phyloP scores from a whole-genome alignment of 2,888 invertebrate species.

The Pyralis farinalis region DNA sequence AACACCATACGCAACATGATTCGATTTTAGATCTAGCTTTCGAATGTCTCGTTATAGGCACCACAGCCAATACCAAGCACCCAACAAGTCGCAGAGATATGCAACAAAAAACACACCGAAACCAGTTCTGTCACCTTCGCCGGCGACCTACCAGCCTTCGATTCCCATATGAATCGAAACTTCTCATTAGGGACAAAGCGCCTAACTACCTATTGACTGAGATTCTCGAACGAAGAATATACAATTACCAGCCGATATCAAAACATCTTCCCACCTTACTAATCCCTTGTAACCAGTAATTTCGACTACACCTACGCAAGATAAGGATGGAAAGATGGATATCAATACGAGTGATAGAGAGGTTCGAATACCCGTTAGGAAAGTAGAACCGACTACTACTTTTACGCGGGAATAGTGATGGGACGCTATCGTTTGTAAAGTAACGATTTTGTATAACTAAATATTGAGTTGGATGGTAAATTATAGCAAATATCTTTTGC shows the following conservation, averaged over 20 bases:
- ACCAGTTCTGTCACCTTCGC: conserved; percentile 6
- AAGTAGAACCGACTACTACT: conserved; percentile 67
- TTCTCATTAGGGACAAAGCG: conserved; percentile 22
- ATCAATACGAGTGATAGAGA: conserved; percentile 36
- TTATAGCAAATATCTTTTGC: too few species aligned
- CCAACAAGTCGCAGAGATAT: conserved; percentile 5
- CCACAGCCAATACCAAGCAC: neutral
- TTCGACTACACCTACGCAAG: conserved; percentile 60
- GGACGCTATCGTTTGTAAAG: conserved; percentile 9
- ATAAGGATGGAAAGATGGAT: conserved; percentile 33
- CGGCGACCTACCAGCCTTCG: conserved; percentile 1
- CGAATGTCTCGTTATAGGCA: too few species aligned
- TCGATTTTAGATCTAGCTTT: too few species aligned
- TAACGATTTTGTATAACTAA: too few species aligned
- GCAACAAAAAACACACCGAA: neutral
- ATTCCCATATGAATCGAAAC: conserved; percentile 5
- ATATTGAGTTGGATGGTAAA: too few species aligned
- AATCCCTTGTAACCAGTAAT: conserved; percentile 38
- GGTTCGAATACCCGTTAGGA: conserved; percentile 58
- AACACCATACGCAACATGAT: too few species aligned
- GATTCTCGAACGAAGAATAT: conserved; percentile 42
- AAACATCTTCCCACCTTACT: conserved; percentile 42
- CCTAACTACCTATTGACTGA: conserved; percentile 36
- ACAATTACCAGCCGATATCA: conserved; percentile 48
- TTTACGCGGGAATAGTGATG: conserved; percentile 66